Conservation (phyloP, 2,113 vertebrate species). For the Gorilla gorilla region DNA sequence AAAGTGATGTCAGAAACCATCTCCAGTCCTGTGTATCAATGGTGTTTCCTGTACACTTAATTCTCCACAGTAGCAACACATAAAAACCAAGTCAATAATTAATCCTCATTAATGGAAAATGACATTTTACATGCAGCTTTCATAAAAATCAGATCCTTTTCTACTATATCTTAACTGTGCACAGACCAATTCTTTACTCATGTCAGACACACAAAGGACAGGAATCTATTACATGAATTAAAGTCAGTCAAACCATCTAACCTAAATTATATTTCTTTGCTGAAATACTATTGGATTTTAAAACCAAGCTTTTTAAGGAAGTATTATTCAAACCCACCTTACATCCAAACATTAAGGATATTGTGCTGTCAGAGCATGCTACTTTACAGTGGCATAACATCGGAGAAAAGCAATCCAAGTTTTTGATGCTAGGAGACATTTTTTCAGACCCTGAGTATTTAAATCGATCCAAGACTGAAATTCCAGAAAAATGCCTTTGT, state of each 20-base stretch:
- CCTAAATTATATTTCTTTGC: constrained; percentile 23
- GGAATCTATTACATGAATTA: background rate
- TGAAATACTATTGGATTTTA: constrained; percentile 38
- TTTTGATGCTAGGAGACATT: constrained; percentile 89
- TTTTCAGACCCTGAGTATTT: constrained; percentile 87
- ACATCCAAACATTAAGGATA: constrained; percentile 94
- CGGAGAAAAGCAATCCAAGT: constrained; percentile 91
- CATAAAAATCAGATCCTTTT: constrained; percentile 67
- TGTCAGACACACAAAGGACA: constrained; percentile 59
- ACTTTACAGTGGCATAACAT: constrained; percentile 94
- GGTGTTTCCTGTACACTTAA: constrained; percentile 71
- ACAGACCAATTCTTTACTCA: constrained; percentile 68
- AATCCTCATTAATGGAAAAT: constrained; percentile 76
- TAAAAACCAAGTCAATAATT: constrained; percentile 78
- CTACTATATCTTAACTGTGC: constrained; percentile 53
- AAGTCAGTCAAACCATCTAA: constrained; percentile 69
- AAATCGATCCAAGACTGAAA: constrained; percentile 82
- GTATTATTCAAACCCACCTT: constrained; percentile 89
- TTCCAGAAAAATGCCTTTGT: constrained; percentile 85
- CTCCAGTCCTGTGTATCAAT: constrained; percentile 69
- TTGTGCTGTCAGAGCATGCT: constrained; percentile 91
- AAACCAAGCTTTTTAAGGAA: constrained; percentile 72
- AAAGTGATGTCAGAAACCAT: constrained; percentile 77
- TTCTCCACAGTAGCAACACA: constrained; percentile 70
- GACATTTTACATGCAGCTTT: constrained; percentile 70